These are phyloP conservation scores for Lacerta bilineata DNA, from an alignment of 2,797 vertebrate species.

Conservation along the genomic window DNA sequence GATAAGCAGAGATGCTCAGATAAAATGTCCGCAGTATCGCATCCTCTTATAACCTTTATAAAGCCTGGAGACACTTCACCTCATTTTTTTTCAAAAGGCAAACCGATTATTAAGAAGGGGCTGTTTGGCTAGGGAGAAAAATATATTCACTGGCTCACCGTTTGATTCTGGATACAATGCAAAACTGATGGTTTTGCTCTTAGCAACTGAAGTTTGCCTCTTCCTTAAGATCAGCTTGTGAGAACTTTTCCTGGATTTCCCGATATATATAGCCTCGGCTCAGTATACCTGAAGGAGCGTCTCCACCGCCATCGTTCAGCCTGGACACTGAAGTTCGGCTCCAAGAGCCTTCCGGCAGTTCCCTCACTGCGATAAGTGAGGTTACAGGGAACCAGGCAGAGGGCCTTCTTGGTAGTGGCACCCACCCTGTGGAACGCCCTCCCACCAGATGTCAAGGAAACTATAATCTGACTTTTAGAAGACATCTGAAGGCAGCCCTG, in stretches of 20 bases:
- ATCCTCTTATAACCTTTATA: neutral
- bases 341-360: rapidly evolving
- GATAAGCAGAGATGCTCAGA: neutral
- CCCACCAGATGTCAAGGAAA: no score
- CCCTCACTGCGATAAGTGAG: no score
- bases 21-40: neutral
- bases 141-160: neutral
- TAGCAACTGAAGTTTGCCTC: neutral
- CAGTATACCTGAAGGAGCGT: no score
- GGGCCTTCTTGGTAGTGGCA: no score
- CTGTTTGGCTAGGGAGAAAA: neutral
- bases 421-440: no score
- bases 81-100: neutral
- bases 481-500: no score
- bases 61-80: neutral
- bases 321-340: no score
- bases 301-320: no score
- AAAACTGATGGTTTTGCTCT: neutral
- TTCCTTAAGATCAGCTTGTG: neutral
- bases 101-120: neutral
- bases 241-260: neutral
- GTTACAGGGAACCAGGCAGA: no score
- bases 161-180: neutral
- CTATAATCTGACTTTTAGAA: no score
- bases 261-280: no score